These are phyloP conservation scores for Sisyra nigra DNA, from an alignment of 2,888 invertebrate species.

Conservation along the genomic window DNA sequence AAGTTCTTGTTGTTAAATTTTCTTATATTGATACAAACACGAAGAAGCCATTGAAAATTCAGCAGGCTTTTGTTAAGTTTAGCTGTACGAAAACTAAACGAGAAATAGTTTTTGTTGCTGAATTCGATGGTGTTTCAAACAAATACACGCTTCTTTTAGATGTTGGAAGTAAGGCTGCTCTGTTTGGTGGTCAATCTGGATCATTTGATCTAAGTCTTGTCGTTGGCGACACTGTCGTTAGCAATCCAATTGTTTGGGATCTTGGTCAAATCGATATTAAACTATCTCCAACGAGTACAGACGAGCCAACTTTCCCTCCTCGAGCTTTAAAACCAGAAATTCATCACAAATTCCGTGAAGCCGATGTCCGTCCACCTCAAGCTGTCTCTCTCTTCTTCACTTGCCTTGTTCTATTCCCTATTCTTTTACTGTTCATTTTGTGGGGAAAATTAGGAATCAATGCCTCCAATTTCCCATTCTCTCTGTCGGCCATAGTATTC, in stretches of 20 bases:
- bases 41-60: conserved; percentile 53
- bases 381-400: conserved; percentile 85
- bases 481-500: conserved; percentile 71
- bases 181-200: conserved; percentile 62
- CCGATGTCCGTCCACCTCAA: conserved; percentile 82
- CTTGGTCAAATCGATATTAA: conserved; percentile 63
- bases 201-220: conserved; percentile 67
- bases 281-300: conserved; percentile 30
- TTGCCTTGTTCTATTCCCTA: conserved; percentile 60
- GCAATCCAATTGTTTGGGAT: conserved; percentile 79
- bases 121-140: conserved; percentile 43
- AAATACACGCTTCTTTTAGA: conserved; percentile 29
- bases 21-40: conserved; percentile 52
- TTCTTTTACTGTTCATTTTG: conserved; percentile 64
- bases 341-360: conserved; percentile 73
- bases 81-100: conserved; percentile 44
- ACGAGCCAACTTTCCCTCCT: conserved; percentile 16
- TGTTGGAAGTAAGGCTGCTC: conserved; percentile 60
- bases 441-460: conserved; percentile 84
- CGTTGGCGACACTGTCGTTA: conserved; percentile 80
- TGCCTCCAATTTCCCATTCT: conserved; percentile 62
- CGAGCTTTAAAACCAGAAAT: conserved; percentile 42
- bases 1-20: conserved; percentile 68
- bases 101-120: conserved; percentile 89
- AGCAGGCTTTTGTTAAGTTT: conserved; percentile 77